Percentiles rank a stretch among this genome's conserved stretches.
Conservation (phyloP, 2,113 vertebrate species). For the Scolopax mira region DNA sequence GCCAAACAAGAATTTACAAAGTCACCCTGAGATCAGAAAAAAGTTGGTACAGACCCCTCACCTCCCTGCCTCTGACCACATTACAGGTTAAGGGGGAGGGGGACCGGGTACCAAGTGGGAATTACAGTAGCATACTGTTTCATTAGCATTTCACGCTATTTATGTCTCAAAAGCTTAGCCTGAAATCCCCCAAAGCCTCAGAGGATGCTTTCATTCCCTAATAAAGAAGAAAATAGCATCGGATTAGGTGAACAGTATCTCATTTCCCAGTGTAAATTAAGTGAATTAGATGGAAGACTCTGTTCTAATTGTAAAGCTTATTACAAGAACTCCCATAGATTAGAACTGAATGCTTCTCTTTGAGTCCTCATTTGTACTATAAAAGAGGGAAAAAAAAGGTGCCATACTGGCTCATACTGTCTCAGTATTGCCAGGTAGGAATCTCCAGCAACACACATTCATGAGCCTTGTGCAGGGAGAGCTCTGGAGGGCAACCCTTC, state of each 20-base stretch:
- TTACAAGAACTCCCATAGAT: slow-evolving; percentile 44
- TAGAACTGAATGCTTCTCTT: slow-evolving; percentile 37
- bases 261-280: slow-evolving; percentile 66
- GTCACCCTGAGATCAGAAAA: neutral
- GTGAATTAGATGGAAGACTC: slow-evolving; percentile 60
- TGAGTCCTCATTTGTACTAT: neutral
- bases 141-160: slow-evolving; percentile 41
- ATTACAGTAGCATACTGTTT: neutral
- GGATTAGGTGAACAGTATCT: slow-evolving; percentile 63
- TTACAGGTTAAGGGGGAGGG: neutral
- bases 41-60: neutral
- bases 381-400: neutral
- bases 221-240: slow-evolving; percentile 34
- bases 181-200: slow-evolving; percentile 43
- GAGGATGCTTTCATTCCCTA: slow-evolving; percentile 48
- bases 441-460: neutral
- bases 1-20: neutral
- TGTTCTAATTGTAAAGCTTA: slow-evolving; percentile 64
- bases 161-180: slow-evolving; percentile 46
- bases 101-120: neutral
- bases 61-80: neutral
- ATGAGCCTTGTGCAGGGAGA: accelerated
- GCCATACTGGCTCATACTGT: neutral
- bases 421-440: neutral
- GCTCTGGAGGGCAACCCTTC: neutral